These are phyloP conservation scores for Poecilia wingei DNA, from an alignment of 2,797 vertebrate species.

Conservation along the genomic window DNA sequence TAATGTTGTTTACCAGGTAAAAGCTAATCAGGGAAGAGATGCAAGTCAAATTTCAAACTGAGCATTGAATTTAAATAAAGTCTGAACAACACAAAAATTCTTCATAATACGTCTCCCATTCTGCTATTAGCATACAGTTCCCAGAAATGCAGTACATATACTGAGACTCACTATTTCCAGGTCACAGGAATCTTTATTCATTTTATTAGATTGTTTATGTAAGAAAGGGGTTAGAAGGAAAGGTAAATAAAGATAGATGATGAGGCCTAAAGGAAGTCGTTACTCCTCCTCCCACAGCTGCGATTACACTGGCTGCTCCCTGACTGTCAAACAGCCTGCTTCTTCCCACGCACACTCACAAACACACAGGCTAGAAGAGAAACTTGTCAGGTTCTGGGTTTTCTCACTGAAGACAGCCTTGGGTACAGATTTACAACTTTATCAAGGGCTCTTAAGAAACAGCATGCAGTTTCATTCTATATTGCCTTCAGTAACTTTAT, in stretches of 20 bases:
- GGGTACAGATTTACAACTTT: conserved; percentile 43
- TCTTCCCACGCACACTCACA: conserved; percentile 29
- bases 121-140: conserved; percentile 27
- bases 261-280: conserved; percentile 40
- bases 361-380: conserved; percentile 24
- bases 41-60: conserved; percentile 24
- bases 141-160: conserved; percentile 19
- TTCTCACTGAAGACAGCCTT: conserved; percentile 38
- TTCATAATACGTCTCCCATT: conserved; percentile 24
- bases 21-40: neutral
- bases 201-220: neutral
- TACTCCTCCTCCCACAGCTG: conserved; percentile 46
- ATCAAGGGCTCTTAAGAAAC: conserved; percentile 34
- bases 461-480: neutral
- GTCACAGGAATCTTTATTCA: conserved; percentile 36
- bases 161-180: conserved; percentile 32
- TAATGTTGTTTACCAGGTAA: neutral
- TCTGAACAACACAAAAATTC: conserved; percentile 6
- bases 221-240: conserved; percentile 6
- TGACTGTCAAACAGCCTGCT: conserved; percentile 40
- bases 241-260: conserved; percentile 35
- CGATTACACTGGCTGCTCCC: conserved; percentile 49
- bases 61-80: conserved; percentile 2
- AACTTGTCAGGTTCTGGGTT: conserved; percentile 39
- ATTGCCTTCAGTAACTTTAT: conserved; percentile 8